These are phyloP conservation scores for Martes flavigula DNA, from an alignment of 2,797 vertebrate species.

Conservation along the genomic window DNA sequence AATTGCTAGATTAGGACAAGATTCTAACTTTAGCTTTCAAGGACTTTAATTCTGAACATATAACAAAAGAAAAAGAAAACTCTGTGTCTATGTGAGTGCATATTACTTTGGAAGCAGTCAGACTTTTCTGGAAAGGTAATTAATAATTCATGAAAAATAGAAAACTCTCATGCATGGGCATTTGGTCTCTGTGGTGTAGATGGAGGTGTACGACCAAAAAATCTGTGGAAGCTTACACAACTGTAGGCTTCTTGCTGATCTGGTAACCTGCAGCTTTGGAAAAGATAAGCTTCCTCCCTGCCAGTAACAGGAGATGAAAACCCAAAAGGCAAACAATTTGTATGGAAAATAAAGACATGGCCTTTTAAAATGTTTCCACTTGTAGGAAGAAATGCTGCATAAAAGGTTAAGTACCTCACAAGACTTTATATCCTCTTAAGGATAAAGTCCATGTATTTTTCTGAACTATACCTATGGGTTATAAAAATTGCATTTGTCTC, in stretches of 20 bases:
- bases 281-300: background rate
- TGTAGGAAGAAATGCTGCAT: background rate
- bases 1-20: background rate
- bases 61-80: conserved; percentile 8
- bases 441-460: background rate
- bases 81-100: background rate
- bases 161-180: conserved; percentile 40
- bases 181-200: conserved; percentile 48
- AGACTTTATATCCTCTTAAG: background rate
- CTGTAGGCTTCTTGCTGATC: background rate
- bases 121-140: conserved; percentile 34
- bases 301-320: background rate
- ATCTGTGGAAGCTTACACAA: background rate
- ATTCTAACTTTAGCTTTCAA: conserved; percentile 34
- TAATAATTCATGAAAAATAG: conserved; percentile 66
- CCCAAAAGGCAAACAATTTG: conserved; percentile 8
- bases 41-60: conserved; percentile 32
- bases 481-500: background rate
- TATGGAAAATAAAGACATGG: conserved; percentile 1
- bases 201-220: conserved; percentile 33
- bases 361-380: background rate
- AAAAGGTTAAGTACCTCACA: background rate
- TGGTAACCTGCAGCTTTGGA: background rate
- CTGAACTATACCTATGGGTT: background rate
- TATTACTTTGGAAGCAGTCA: conserved; percentile 49